These are phyloP conservation scores for Larimichthys crocea DNA, from an alignment of 2,113 vertebrate genomes.

Conservation along the genomic window DNA sequence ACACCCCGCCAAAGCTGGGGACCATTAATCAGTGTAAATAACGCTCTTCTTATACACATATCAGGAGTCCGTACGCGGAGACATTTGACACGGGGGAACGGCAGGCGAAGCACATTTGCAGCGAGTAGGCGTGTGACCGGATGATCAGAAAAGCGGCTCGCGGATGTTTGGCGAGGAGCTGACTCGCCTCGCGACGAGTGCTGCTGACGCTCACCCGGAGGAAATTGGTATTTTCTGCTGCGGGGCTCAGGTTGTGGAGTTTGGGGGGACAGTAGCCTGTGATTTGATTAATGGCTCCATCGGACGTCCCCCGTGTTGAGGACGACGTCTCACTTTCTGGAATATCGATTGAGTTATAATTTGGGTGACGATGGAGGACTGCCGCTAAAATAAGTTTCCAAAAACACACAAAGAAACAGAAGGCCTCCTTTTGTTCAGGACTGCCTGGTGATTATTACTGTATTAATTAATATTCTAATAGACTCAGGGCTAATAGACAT, in stretches of 20 bases:
- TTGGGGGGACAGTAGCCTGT: constrained; percentile 53
- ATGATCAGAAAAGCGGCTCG: constrained; percentile 52
- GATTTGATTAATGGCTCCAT: constrained; percentile 77
- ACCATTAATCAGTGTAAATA: constrained; percentile 86
- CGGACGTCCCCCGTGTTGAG: constrained; percentile 41
- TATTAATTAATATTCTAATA: constrained; percentile 49
- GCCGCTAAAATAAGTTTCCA: neutral
- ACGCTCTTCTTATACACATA: constrained; percentile 78
- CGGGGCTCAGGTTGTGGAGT: constrained; percentile 40
- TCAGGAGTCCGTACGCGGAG: constrained; percentile 68
- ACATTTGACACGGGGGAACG: constrained; percentile 72
- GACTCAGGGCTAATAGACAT: constrained; percentile 44
- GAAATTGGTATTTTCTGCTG: constrained; percentile 75
- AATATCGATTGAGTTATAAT: constrained; percentile 53
- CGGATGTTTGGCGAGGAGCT: constrained; percentile 29
- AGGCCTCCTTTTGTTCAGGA: neutral
- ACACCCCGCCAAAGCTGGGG: constrained; percentile 58
- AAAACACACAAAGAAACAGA: neutral
- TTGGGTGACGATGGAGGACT: neutral
- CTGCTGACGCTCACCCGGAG: constrained; percentile 69
- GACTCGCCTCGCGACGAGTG: constrained; percentile 29
- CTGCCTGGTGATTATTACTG: constrained; percentile 41
- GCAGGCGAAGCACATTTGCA: constrained; percentile 55
- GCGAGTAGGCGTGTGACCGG: constrained; percentile 60
- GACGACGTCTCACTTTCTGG: constrained; percentile 35